Conservation (phyloP, 2,888 invertebrate species). For the Thymelicus acteon region DNA sequence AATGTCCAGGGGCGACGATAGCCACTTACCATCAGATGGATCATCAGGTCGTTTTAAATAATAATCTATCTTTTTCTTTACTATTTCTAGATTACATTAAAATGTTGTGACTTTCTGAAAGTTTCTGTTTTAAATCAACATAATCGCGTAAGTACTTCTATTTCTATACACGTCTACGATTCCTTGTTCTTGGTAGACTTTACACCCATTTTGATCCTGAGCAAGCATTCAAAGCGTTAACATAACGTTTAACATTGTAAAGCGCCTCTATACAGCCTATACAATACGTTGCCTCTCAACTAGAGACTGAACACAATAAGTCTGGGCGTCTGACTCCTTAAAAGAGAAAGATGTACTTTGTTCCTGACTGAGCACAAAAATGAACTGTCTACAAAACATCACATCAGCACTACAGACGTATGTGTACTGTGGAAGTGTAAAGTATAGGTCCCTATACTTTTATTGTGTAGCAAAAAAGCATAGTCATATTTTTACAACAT, state of each 20-base stretch:
- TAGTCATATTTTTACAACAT: too few relatives aligned
- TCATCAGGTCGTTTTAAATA: too few relatives aligned
- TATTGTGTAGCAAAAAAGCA: too few relatives aligned
- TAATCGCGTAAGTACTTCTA: not conserved
- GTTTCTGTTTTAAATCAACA: not conserved
- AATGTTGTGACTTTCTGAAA: too few relatives aligned
- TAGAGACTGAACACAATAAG: conserved; percentile 6
- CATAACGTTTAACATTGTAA: conserved; percentile 1
- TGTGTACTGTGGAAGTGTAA: too few relatives aligned
- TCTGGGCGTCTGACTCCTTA: conserved; percentile 6
- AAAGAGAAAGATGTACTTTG: not conserved
- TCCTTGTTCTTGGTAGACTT: not conserved
- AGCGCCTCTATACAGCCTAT: not conserved
- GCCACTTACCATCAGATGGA: too few relatives aligned
- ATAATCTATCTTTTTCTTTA: too few relatives aligned
- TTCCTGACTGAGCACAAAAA: not conserved
- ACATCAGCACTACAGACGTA: not conserved
- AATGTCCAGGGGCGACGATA: too few relatives aligned
- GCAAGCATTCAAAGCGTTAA: not conserved
- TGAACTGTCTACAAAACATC: not conserved
- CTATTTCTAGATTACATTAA: too few relatives aligned
- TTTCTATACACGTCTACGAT: too few relatives aligned
- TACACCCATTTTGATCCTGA: not conserved
- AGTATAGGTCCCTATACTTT: too few relatives aligned
- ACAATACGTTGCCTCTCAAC: conserved; percentile 6